Base-by-base conservation (phyloP, 2,888 invertebrate species). In the Drosophila quinaria region DNA sequence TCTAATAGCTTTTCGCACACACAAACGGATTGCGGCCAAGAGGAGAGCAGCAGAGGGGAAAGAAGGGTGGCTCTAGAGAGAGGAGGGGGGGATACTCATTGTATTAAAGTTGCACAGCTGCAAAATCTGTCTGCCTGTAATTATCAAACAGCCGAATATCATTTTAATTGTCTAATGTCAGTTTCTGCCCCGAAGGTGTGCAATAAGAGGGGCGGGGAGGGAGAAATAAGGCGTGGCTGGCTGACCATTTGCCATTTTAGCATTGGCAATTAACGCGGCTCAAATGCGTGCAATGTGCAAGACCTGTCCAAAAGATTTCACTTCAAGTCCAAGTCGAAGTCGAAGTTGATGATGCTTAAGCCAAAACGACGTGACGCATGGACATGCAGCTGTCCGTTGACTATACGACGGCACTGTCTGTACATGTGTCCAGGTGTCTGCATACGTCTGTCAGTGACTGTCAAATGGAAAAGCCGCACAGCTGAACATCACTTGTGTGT, bases 241-340 rank as follows among this genome's bases (percentile, higher is more conserved):
- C 52, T 82, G 77, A 73, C 72, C 86, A 79, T 81, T 81, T 81
- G 76, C 81, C 82, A 80, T 81, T 85, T 78, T 58, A 47, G 69
- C 70, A 73, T 49, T 42, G 68, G 75, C 75, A 83, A 78, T 80
- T 82, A 75, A 72, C 73, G 55, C 67, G 54, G 60, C n/a, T 44
- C 22, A 67, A 74, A 63, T 67, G 70, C 67, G 79, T 71, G 51
- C 50, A 70, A 65, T 56, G 65, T 52, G 60, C 70, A 60, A 68
- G 65, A 62, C 41, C 51, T 46, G 72, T 44, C 56, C 52, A 44
- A 51, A 17, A 41, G 29, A 29, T 29, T 29, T 29, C 29, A 9
- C 39, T 13, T 19, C n/a, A 64, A 41, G 22, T 37, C 31, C 8
- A 37, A 25, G 54, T 10, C 4, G 17, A 41, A 17, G 39, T 10